A percentile compares a stretch with the other conserved stretches of the same genome.
Evolutionary conservation across 1,140 invertebrate species (phyloP).

Genomic region (Armadillidium nasatum): DNA sequence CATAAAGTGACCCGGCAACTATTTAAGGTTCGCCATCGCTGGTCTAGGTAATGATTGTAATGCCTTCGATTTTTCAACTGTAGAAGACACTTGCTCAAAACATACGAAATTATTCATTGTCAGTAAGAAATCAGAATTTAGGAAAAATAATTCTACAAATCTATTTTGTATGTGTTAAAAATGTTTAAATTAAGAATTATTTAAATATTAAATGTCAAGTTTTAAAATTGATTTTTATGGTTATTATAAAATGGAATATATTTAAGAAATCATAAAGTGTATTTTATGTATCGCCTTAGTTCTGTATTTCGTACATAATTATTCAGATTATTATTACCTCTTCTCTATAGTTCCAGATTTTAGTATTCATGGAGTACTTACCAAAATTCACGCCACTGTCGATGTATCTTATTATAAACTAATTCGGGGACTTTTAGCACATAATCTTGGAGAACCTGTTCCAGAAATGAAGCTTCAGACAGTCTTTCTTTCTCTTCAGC

Average conservation of each 20-base stretch:
- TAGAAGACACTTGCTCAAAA: no score
- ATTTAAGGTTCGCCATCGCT: no score
- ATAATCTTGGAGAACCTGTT: constrained; percentile 87
- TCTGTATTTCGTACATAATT: not conserved
- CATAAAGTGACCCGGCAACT: no score
- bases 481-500: not conserved
- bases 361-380: constrained; percentile 75
- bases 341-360: constrained; percentile 69
- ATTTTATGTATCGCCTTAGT: not conserved
- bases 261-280: not conserved
- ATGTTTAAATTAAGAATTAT: not conserved
- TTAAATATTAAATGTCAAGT: no score
- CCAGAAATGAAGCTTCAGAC: constrained; percentile 46
- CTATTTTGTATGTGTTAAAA: not conserved
- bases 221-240: no score
- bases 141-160: no score
- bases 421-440: constrained; percentile 76
- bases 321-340: not conserved
- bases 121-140: no score
- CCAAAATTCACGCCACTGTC: constrained; percentile 75
- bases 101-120: no score
- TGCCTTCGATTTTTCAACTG: no score
- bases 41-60: no score
- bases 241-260: no score
- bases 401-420: constrained; percentile 82